Evolutionary conservation across 2,888 invertebrate species (phyloP), one percentile per base, ranked within the genome.

Genomic region (Gymnocheta viridis): DNA sequence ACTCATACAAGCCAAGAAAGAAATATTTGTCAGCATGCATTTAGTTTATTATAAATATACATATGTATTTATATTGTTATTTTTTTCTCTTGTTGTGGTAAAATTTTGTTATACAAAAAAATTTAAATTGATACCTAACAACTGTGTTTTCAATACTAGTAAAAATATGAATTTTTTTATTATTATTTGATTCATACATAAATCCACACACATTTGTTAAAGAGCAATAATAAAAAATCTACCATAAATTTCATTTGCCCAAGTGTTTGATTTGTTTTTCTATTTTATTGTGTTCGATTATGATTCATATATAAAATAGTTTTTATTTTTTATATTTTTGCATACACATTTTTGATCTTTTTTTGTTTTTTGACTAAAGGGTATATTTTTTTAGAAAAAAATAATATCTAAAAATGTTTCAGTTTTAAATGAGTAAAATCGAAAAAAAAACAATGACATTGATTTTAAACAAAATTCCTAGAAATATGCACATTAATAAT

Each of bases 1-100:
- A 76, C 67, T 67, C 67, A 77, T 54, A 66, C 49, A 29, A 79
- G 54, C 56, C 64, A 62, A 62, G 62, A 80, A 72, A 72, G 54
- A 84, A 76, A 72, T 81, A 84, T 81, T 81, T 84, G 81, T 84
- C 84, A 84, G 77, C 81, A 41, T 81, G 81, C 73, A 82, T 79
- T 82, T 66, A 74, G 72, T 84, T 74, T 73, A 58, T 77, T 67
- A 67, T 35, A 66, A 22, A 35, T 41, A 35, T 17, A 54, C 17
- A 22, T 54, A 41, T 67, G 24, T 38, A 44, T 27, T 17, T 27
- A 22, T n/a, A 22, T 60, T 49, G 1, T 47, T 19, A 19, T 64
- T 79, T 35, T 79, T 76, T n/a, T n/a, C n/a, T n/a, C n/a, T n/a
- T 38, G 6, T 54, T 49, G 64, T 35, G 60, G 24, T 76, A 32